Base-by-base conservation (phyloP, 2,888 invertebrate genomes). In the Acronicta alni region DNA sequence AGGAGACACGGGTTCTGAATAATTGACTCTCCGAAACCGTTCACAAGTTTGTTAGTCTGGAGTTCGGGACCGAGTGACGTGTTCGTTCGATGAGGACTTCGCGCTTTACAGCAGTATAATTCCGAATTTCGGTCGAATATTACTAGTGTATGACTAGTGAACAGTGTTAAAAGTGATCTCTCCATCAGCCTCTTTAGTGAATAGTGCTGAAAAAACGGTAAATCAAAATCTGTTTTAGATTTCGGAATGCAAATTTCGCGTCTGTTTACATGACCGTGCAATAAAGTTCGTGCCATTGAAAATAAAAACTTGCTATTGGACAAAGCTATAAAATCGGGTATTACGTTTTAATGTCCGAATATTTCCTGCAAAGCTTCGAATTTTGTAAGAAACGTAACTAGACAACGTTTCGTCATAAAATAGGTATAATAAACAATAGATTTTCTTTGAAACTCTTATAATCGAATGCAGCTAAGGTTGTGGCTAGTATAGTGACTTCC, bases 1-100 rank as follows among this genome's bases (percentile, higher is more conserved):
- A 94, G 89, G 90, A 86, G 90, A 90, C 89, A 87, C 91, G 87
- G 82, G 83, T 85, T 87, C 89, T 85, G 85, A 90, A 90, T 91
- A 91, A 90, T 90, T 88, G 91, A 87, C 86, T 89, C 88, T 89
- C 90, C 84, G 82, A 87, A 90, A 88, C 83, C 86, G 89, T 87
- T 87, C 86, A 86, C 81, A 85, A 88, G 80, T 89, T 89, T 85
- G 86, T 89, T 90, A 93, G 93, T 92, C 92, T 92, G 92, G 90
- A 93, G 88, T 84, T 85, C 84, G 88, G 84, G 82, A 85, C 83
- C 79, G 86, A 72, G 80, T 86, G 83, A 87, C 81, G 84, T 82
- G 82, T 81, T 84, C 85, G 86, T 81, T 76, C 72, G 72, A 72
- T 59, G 69, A 76, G 57, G 63, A 74, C 53, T 72, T 57, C 73